These are phyloP conservation scores for Ceyx melanurus DNA, from an alignment of 2,113 vertebrate species.

Conservation along the genomic window DNA sequence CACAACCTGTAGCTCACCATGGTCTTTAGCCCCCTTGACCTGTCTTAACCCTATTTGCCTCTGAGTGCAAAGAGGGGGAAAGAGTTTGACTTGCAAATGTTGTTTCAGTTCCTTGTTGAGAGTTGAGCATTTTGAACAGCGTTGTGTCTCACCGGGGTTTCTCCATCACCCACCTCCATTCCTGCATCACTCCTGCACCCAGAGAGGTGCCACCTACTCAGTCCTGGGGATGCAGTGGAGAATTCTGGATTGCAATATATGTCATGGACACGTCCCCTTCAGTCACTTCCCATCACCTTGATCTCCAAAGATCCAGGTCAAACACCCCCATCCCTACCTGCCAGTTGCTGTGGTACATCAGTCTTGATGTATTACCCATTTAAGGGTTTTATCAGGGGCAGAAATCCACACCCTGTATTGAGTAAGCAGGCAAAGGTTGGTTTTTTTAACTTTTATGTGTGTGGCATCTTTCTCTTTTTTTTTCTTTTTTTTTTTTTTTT, in stretches of 20 bases:
- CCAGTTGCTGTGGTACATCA: neutral
- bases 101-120: neutral
- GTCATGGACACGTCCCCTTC: neutral
- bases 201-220: rapidly evolving
- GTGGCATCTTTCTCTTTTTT: neutral
- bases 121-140: neutral
- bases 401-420: neutral
- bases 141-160: rapidly evolving
- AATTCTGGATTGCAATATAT: neutral
- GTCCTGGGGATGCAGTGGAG: neutral
- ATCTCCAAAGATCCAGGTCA: neutral
- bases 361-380: rapidly evolving
- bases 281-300: neutral
- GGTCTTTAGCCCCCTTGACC: neutral
- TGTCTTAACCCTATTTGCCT: neutral
- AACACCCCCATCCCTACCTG: neutral
- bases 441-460: rapidly evolving
- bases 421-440: neutral
- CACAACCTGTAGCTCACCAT: neutral
- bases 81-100: slow-evolving; percentile 41
- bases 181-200: neutral
- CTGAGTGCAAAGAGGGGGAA: neutral
- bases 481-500: neutral
- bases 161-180: neutral
- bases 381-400: neutral